Evolutionary conservation across 2,113 vertebrate genomes (phyloP).

Genomic region (Nicator chloris): DNA sequence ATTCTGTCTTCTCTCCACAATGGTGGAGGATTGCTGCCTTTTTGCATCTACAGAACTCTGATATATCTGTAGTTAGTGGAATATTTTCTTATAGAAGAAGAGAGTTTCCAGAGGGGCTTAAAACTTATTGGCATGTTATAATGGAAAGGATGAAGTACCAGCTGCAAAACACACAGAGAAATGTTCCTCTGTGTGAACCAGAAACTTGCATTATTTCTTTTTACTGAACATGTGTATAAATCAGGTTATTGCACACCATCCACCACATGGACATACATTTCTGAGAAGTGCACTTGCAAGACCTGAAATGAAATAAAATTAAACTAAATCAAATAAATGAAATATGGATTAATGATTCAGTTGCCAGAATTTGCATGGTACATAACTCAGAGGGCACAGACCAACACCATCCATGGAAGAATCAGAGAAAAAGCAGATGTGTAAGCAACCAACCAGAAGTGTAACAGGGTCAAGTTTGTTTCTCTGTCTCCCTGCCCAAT

Average conservation of each 20-base stretch:
- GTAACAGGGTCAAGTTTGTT: neutral
- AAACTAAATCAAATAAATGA: neutral
- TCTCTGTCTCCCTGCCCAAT: neutral
- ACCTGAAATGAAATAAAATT: neutral
- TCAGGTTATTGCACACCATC: neutral
- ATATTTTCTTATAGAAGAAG: neutral
- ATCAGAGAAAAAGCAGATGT: neutral
- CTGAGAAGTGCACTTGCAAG: neutral
- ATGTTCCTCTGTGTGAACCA: neutral
- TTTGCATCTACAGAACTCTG: neutral
- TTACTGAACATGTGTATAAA: neutral
- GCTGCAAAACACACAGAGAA: neutral
- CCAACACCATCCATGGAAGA: fast-evolving
- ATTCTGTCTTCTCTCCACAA: neutral
- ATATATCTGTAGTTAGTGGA: neutral
- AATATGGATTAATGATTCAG: neutral
- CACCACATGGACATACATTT: neutral
- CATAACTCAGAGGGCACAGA: neutral
- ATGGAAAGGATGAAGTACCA: neutral
- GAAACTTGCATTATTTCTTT: neutral
- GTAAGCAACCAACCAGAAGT: neutral
- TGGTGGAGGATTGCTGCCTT: neutral
- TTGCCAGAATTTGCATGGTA: neutral
- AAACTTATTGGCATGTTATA: neutral
- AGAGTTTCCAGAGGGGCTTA: neutral